Percentiles rank a stretch among this genome's conserved stretches.
phyloP scores from a whole-genome alignment of 2,888 invertebrate genomes.

The Euzophera pinguis region DNA sequence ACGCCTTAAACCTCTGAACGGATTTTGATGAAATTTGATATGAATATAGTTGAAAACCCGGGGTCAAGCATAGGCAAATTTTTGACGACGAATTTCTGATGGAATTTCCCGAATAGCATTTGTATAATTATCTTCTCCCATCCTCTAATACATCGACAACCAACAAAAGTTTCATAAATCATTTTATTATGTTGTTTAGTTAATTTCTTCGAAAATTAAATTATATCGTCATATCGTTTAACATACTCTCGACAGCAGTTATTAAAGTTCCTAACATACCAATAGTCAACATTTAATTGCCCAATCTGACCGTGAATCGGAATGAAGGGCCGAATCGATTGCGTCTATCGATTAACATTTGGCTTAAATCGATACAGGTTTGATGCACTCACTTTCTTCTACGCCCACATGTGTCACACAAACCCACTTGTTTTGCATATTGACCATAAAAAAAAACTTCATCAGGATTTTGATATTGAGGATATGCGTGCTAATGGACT shows the following conservation, averaged over 20 bases:
- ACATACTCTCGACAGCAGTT: neutral
- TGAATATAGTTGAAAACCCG: too few relatives aligned
- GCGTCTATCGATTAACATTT: neutral
- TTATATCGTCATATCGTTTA: neutral
- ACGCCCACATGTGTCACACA: conserved; percentile 1
- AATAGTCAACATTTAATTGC: neutral
- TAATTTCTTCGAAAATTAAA: too few relatives aligned
- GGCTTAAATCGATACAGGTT: conserved; percentile 1
- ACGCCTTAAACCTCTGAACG: too few relatives aligned
- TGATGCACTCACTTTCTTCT: conserved; percentile 7
- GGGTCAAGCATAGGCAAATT: too few relatives aligned
- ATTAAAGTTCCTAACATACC: neutral
- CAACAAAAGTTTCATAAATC: too few relatives aligned
- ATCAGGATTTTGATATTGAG: neutral
- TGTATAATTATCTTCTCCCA: too few relatives aligned
- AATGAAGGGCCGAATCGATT: neutral
- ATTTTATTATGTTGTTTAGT: too few relatives aligned
- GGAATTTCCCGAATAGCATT: too few relatives aligned
- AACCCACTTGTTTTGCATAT: conserved; percentile 2
- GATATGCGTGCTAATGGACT: too few relatives aligned
- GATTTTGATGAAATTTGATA: too few relatives aligned
- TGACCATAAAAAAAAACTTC: neutral
- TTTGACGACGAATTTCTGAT: too few relatives aligned
- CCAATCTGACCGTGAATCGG: neutral
- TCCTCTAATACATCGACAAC: too few relatives aligned